Evolutionary conservation across 2,113 vertebrate genomes (phyloP), one percentile per base, ranked within the genome.

Genomic region (Tylochromis polylepis): DNA sequence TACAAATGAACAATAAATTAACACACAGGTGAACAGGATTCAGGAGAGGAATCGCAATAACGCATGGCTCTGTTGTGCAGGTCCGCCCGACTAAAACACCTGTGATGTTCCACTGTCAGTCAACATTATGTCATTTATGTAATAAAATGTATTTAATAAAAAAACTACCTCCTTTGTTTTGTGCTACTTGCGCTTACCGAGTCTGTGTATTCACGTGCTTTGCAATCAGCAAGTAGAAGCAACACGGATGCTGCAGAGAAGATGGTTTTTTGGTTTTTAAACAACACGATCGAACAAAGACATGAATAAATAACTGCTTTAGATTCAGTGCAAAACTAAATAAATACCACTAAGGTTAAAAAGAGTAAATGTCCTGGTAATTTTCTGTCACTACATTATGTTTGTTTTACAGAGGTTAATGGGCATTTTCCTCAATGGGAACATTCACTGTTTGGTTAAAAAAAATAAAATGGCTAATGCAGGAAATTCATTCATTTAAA

Each of bases 71-170:
- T 90, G 27, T 86, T 86, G 56, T 85, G 57, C 82, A 59, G 16
- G 67, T 77, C 53, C 49, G 65, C 11, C 46, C 43, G 79, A 91
- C 59, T 75, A 85, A 91, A 94, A 87, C 57, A 91, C 11, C 22
- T 65, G 79, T 57, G 15, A 82, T 82, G 58, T 89, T 82, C 6
- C 93, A 91, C 86, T 86, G 85, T 90, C 84, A 86, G 84, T 85
- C 72, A 75, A 29, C 86, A 83, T 18, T 79, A 51, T 87, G 88
- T 86, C 83, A 72, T 90, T 95, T 56, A 87, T 92, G 94, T 95
- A 95, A 95, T 95, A 95, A 95, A 95, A 95, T 95, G 88, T 95
- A 93, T 94, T 94, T 91, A 95, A 93, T 91, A 87, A 86, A 62
- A 81, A 85, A 85, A 84, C 29, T 0, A 7, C 4, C 6, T 27